Conservation (phyloP, 2,888 invertebrate genomes). For the Tipula lateralis region DNA sequence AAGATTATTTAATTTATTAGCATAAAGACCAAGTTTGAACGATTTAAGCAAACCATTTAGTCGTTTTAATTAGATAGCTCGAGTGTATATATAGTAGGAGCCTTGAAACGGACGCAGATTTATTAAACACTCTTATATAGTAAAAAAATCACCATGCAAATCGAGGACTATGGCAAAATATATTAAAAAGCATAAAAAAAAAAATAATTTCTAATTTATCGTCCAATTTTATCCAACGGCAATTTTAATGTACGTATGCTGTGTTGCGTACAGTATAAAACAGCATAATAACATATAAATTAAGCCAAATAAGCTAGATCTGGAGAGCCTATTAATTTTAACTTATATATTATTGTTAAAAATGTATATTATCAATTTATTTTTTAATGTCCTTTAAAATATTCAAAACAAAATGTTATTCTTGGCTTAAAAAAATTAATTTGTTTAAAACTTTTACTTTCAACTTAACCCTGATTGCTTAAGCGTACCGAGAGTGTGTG, state of each 20-base stretch:
- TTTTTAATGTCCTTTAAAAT: neutral
- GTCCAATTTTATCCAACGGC: neutral
- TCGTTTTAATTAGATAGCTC: neutral
- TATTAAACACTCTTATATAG: neutral
- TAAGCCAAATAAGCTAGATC: neutral
- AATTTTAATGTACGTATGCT: neutral
- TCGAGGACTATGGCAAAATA: neutral
- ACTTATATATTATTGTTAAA: neutral
- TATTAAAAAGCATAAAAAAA: neutral
- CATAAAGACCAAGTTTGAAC: neutral
- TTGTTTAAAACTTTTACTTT: neutral
- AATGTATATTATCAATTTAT: neutral
- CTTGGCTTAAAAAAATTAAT: neutral
- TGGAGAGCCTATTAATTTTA: neutral
- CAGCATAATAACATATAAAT: neutral
- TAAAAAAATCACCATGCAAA: neutral
- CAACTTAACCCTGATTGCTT: neutral
- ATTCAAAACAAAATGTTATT: conserved; percentile 1
- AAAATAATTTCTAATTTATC: neutral
- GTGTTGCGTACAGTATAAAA: neutral
- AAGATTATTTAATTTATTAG: neutral
- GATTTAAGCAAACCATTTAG: neutral
- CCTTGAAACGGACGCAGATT: neutral
- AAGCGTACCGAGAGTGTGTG: neutral
- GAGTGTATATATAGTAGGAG: neutral